Percentiles rank a stretch among this genome's conserved stretches.
Evolutionary conservation across 2,888 invertebrate species (phyloP).

Genomic region (Drepanosiphum platanoidis): DNA sequence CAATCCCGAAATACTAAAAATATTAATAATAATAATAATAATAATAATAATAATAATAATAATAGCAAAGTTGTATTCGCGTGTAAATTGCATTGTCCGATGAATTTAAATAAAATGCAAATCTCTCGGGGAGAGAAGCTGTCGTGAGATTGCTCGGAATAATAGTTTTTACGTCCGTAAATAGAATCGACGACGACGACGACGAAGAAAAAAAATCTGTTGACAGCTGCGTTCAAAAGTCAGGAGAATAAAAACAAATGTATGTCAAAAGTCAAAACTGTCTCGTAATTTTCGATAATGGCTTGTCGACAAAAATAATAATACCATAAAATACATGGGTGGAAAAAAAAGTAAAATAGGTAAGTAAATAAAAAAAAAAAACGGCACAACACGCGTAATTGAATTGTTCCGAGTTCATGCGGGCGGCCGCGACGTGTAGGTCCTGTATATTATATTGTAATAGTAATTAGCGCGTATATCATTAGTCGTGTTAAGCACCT

Average conservation of each 20-base stretch:
- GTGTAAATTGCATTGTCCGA: conserved; percentile 12
- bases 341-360: background rate
- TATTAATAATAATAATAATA: background rate
- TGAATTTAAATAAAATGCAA: conserved; percentile 46
- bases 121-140: background rate
- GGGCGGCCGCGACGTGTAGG: background rate
- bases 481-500: background rate
- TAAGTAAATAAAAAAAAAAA: background rate
- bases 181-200: background rate
- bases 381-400: background rate
- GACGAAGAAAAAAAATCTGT: too few relatives aligned
- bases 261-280: background rate
- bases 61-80: conserved; percentile 16
- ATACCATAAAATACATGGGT: background rate
- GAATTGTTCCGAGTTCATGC: background rate
- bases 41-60: background rate
- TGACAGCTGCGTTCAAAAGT: background rate
- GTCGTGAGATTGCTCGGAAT: background rate
- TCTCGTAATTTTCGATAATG: background rate
- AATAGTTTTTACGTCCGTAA: background rate
- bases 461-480: background rate
- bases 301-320: background rate
- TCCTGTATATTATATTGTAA: background rate
- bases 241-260: background rate
- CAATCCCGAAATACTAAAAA: background rate